Base-by-base conservation (phyloP, 2,888 invertebrate genomes). In the Torymus aiolomorphi region DNA sequence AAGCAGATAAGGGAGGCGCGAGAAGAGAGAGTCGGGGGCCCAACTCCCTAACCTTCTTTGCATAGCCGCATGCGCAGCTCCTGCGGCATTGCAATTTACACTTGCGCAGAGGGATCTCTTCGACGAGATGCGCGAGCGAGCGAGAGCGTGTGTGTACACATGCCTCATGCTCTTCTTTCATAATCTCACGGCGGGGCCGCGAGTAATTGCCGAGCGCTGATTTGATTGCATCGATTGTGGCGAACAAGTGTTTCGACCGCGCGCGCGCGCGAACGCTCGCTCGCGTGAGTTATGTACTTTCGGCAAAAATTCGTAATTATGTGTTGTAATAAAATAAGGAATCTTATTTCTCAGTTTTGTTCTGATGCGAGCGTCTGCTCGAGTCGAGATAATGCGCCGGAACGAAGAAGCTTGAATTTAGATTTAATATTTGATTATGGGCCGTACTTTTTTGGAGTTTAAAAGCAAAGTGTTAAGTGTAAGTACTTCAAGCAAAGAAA, bases 1-100 rank as follows among this genome's bases (percentile, higher is more conserved):
- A 85, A 86, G 82, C 84, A 85, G 86, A 86, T 86, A 86, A 85
- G 83, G 83, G 80, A 83, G 81, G 82, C 83, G 90, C 82, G 83
- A 80, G 62, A 13, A 24, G 31, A 63, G 11, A 14, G 13, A 24
- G 54, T 20, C 20, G 62, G 31, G 8, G 31, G 31, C 31, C 20
- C 20, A 20, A 20, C 20, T 20, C 20, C 65, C 69, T 76, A 80
- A 72, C 78, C 67, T 78, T 18, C 63, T 71, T 61, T 63, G 74
- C 74, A 79, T 73, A 74, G 71, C 59, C 16, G 67, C 18, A 2
- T 31, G 56, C 59, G 18, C 12, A 14, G 54, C 52, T 52, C 66
- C 16, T 12, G 62, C 18, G 54, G 61, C 12, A 3, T 42, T 42
- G 76, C 70, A 77, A 77, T 78, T 82, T 80, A 80, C 77, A 72